Evolutionary conservation across 2,797 vertebrate species (phyloP), one percentile per base, ranked within the genome.

Genomic region (Galagoides demidoff): DNA sequence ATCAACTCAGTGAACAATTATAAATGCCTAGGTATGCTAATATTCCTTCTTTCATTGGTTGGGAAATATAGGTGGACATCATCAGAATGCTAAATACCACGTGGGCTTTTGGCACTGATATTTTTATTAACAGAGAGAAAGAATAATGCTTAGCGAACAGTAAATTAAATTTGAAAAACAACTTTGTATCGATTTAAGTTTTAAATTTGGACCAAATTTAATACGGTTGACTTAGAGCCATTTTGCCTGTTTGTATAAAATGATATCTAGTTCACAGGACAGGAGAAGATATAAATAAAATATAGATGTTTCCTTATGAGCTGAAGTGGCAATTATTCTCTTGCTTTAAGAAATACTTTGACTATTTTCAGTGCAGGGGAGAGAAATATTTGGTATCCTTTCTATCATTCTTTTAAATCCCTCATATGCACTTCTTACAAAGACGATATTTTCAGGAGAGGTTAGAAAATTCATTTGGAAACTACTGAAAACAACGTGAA

Each of bases 361-460:
- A 82, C 59, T 66, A 3, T 95, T 93, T 81, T 92, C 19, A 64
- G 23, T 66, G 77, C 55, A 86, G 27, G 57, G 29, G 52, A 86
- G 29, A 76, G 29, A 76, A 59, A 84, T 66, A 9, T 68, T 84
- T 43, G 16, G 16, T 90, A 5, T 77, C 5, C 14, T 57, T 84
- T 87, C 84, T 74, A 70, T 73, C n/a, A 57, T 91, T 92, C 79
- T 74, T 96, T 86, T 71, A 78, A 87, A 61, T 87, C 25, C 27
- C 8, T 76, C 39, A 23, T 37, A 63, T 59, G 59, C 0, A 82
- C 9, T 82, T 27, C 7, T 74, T 57, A 82, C 77, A 82, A 83
- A 81, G 43, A 81, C 74, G 59, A 39, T 27, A 85, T 70, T 96
- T 97, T 91, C 20, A 73, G 84, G 84, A 85, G 63, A 90, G 34